Base-by-base conservation (phyloP, 2,888 invertebrate genomes). In the Oligia fasciuncula region DNA sequence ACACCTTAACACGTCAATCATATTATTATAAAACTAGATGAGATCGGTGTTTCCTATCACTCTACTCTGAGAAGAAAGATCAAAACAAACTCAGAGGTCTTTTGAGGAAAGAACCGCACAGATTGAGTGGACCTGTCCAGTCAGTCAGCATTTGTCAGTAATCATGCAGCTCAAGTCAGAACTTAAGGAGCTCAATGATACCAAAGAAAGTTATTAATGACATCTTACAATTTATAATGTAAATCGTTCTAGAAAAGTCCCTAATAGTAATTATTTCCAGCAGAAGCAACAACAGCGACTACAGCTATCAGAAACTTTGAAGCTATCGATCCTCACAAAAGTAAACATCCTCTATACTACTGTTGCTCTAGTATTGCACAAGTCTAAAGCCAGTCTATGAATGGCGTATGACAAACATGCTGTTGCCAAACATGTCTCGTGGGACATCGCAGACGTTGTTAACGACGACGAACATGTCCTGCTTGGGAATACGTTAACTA, bases 371-470 rank as follows among this genome's bases (percentile, higher is more conserved):
- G 78, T 85, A 76, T 72, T 76, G 73, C 76, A 84, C 57, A 81
- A 83, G 73, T 79, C 72, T 76, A 66, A 79, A 83, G 65, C 65
- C 54, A 66, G 74, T 80, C 80, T 81, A 81, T 87, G 90, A 89
- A 88, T 85, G 83, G 81, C 84, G 77, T 72, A 85, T 85, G 88
- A 83, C 83, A 87, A 84, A 88, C 83, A 83, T 78, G 77, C 73
- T 87, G 76, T 69, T 79, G 77, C 87, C 77, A 79, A 88, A 89
- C 82, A 79, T 81, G 80, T 76, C 84, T 80, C 85, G 11, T 80
- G 84, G 81, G 88, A 88, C 68, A 81, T 70, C 60, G 75, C 79
- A 80, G 81, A 84, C 84, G 77, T 83, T 89, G 90, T 88, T 85
- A 89, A 82, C 90, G 77, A 83, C 70, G 67, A 79, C 80, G 82